Evolutionary conservation across 2,888 invertebrate species (phyloP), one percentile per base, ranked within the genome.

Genomic region (Nymphalis c-album): DNA sequence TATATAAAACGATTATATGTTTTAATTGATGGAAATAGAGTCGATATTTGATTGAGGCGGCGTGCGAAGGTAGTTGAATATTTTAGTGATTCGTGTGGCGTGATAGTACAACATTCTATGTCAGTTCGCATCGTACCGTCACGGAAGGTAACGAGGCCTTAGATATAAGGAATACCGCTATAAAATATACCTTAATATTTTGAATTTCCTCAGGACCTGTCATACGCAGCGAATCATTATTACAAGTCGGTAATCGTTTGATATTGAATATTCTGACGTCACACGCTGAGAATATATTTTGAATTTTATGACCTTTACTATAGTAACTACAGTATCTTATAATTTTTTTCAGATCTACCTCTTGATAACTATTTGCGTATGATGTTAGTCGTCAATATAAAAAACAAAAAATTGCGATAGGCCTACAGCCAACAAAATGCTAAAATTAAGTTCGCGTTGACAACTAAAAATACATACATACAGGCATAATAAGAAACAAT

Each of bases 51-150:
- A 13, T 55, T 31, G 53, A 40, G 35, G 40, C 16, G 1, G 45
- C n/a, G n/a, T 47, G 17, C 61, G 62, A 63, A 63, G 71, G 69
- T 73, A 69, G 72, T 76, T 77, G 73, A 78, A 79, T 77, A 77
- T 76, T 77, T 76, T 70, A 77, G 73, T 58, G 69, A 22, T 18
- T 35, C 51, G 51, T 48, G 51, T 72, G 62, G 67, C 70, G 70
- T 72, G 72, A 67, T 67, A 64, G 57, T 63, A 64, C 63, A 57
- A 64, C 55, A 68, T 72, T 69, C 69, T 18, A 59, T 67, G 64
- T 67, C 48, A 51, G 60, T 64, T 35, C 60, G 51, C 55, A 61
- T 70, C 47, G 66, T 55, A 67, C 59, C 62, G 66, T 68, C 72
- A 72, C 68, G 72, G 66, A 70, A 70, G 68, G 66, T 68, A 66